Evolutionary conservation across 2,888 invertebrate species (phyloP), one percentile per base, ranked within the genome.

Genomic region (Mesorhabditis sp.): DNA sequence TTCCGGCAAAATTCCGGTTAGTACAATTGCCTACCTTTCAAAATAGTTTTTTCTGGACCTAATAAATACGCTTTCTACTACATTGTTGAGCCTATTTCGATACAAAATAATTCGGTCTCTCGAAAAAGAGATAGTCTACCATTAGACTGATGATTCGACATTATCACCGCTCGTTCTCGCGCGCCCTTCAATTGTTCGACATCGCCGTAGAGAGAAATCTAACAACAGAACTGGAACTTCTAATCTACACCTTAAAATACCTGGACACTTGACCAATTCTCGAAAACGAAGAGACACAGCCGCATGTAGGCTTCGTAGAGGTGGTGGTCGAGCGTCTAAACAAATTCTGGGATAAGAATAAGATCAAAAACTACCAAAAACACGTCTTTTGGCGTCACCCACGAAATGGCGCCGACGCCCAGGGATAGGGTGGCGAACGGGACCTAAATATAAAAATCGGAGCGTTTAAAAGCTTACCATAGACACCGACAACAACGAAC

Each of bases 71-170:
- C 28, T 28, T 28, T 28, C 28, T 28, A 28, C 28, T 28, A 28
- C 28, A 28, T 28, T 28, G 28, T 28, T 28, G 2, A 28, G 2
- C 28, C 1, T 1, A 28, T 28, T 28, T 28, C 28, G 28, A 1
- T 28, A 28, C 28, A 28, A 28, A 28, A 28, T n/a, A n/a, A 28
- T 28, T 28, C 28, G 28, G 28, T 28, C 28, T 28, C 2, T 28
- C 28, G 28, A 28, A 28, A 28, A 28, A 28, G n/a, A 28, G 28
- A 28, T 28, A 28, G 28, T 2, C 28, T 28, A 79, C 79, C 81
- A 62, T 82, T 79, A 6, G 79, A 75, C 70, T 83, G 83, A 74
- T 83, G 83, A 68, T 83, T 83, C 5, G 81, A 78, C n/a, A 83
- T 67, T 13, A 83, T 67, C 6, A 83, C 45, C 0, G 72, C 77